Base-by-base conservation (phyloP, 35 echinoderm and acorn worm genomes). In the Nesometra sesokonis region DNA sequence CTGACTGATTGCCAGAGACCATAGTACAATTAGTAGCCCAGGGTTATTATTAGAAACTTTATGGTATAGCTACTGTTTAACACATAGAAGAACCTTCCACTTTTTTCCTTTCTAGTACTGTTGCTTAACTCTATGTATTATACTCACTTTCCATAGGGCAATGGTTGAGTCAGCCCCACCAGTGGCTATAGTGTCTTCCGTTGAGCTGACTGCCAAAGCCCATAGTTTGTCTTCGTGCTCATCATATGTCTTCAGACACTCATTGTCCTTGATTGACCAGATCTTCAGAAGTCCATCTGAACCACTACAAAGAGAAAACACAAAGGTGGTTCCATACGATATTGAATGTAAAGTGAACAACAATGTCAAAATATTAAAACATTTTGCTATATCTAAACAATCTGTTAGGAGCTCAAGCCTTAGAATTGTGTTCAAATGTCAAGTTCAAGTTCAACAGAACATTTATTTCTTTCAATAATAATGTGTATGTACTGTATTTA, bases 241-340 rank as follows among this genome's bases (percentile, higher is more conserved):
- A 86, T 99, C 96, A 36, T 93, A 90, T 9, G 96, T 99, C 36
- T 89, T 90, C 32, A 88, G 80, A 82, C 96, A 99, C 80, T 99
- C 96, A 34, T 94, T 99, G 43, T 88, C 87, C 84, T 99, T 99
- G 88, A 99, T 99, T 17, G 96, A 94, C 96, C 96, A 99, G 0
- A 99, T 90, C 77, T 99, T 99, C 0, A 99, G 79, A 19, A 99
- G 31, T 5, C 96, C 96, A 90, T 99, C 96, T 33, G 96, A 99
- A 76, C 96, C 96, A 88, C 96, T 99, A 76, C 11, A 86, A 86
- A 77, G 31, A 29, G 80, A 0, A 39, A n/a, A 82, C 17, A 67
- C 52, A 67, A 67, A 27, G 23, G 23, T 9, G 4, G n/a, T 67
- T 67, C n/a, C 13, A 67, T 15, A 67, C 52, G n/a, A 67, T 67